A percentile compares a stretch with the other conserved stretches of the same genome.
Evolutionary conservation across 2,113 vertebrate species (phyloP).

Genomic region (Anolis sagrei): DNA sequence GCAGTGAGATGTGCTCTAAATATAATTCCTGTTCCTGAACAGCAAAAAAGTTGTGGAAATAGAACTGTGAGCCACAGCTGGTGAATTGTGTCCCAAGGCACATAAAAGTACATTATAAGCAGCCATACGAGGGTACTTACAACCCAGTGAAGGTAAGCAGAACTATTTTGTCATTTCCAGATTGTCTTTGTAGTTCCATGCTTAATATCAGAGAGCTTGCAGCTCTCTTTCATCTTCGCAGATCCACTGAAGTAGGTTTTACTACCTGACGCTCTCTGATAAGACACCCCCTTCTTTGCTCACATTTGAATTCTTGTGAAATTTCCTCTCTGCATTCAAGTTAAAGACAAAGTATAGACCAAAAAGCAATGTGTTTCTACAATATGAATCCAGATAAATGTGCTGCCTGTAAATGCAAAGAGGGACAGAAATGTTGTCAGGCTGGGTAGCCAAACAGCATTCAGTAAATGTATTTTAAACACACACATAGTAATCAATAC

Average conservation of each 20-base stretch:
- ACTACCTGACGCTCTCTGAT: conserved; percentile 61
- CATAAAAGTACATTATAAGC: conserved; percentile 26
- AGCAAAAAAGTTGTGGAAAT: conserved; percentile 47
- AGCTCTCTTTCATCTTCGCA: conserved; percentile 43
- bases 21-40: conserved; percentile 47
- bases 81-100: conserved; percentile 40
- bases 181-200: conserved; percentile 47
- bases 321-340: conserved; percentile 46
- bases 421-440: conserved; percentile 5
- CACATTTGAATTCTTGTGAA: conserved; percentile 51
- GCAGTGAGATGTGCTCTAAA: conserved; percentile 43
- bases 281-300: conserved; percentile 40
- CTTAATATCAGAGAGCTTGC: conserved; percentile 38
- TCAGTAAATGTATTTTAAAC: conserved; percentile 13
- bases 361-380: conserved; percentile 39
- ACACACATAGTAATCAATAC: conserved; percentile 37
- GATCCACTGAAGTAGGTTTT: conserved; percentile 53
- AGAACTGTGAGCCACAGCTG: conserved; percentile 27
- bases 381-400: conserved; percentile 9
- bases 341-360: conserved; percentile 57
- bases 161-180: conserved; percentile 50
- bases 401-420: background rate
- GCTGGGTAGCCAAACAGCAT: background rate
- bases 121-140: conserved; percentile 8
- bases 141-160: conserved; percentile 49